These are phyloP conservation scores for Dolichopus griseipennis DNA, from an alignment of 2,888 invertebrate species.

Conservation along the genomic window DNA sequence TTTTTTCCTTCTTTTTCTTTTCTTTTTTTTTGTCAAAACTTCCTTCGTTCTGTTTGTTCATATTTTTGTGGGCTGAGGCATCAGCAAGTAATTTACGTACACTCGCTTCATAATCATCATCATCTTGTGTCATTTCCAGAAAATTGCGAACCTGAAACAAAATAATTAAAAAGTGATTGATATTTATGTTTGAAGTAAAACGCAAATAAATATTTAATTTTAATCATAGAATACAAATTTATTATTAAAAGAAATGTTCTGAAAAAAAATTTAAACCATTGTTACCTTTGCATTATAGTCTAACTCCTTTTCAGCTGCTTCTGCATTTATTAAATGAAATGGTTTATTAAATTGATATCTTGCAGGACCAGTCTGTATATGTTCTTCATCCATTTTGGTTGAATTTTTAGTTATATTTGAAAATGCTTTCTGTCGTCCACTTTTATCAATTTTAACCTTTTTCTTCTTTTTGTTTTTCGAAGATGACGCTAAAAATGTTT, in stretches of 20 bases:
- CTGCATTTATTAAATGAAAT: slow-evolving; percentile 37
- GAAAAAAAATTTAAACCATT: too few relatives aligned
- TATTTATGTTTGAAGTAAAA: slow-evolving; percentile 10
- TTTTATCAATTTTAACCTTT: slow-evolving; percentile 14
- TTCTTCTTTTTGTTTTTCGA: slow-evolving; percentile 14
- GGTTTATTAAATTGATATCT: slow-evolving; percentile 59
- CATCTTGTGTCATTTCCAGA: slow-evolving; percentile 69
- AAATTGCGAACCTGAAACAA: slow-evolving; percentile 56
- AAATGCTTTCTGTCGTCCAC: slow-evolving; percentile 56
- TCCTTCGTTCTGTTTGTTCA: slow-evolving; percentile 51
- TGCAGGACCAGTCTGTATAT: slow-evolving; percentile 31
- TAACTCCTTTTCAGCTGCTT: slow-evolving; percentile 25
- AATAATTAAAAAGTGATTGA: not conserved
- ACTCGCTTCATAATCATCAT: slow-evolving; percentile 78
- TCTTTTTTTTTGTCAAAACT: slow-evolving; percentile 47
- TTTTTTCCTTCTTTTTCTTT: slow-evolving; percentile 44
- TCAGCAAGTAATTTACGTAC: slow-evolving; percentile 79
- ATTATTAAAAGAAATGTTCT: too few relatives aligned
- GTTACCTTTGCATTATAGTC: slow-evolving; percentile 57
- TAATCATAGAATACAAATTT: not conserved
- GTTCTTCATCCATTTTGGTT: slow-evolving; percentile 57
- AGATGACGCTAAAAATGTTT: slow-evolving; percentile 9
- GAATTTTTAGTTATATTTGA: slow-evolving; percentile 77
- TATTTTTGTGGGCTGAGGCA: slow-evolving; percentile 59
- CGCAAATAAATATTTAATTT: not conserved